Base-by-base conservation (phyloP, 1,140 invertebrate genomes). In the Nasonia vitripennis region DNA sequence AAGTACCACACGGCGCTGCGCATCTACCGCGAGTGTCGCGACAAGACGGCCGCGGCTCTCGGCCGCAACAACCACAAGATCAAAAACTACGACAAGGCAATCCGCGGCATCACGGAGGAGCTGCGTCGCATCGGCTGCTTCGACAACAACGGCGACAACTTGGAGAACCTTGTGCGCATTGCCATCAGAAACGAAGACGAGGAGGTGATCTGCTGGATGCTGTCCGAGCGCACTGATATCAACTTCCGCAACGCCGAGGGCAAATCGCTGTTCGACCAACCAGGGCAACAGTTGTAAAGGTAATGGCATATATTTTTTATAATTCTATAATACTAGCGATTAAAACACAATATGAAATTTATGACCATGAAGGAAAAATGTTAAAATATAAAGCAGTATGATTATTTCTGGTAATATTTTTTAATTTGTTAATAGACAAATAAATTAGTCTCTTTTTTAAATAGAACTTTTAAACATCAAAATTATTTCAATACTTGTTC, bases 241-340 rank as follows among this genome's bases (percentile, higher is more conserved):
- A 83, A 88, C 80, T 31, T 67, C 11, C 81, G 45, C 67, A 82
- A 86, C 55, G 68, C 55, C 51, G 31, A 85, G 9, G 88, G 88
- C 82, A 51, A 27, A 17, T 79, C 86, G 12, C 81, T 79, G 51
- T n/a, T n/a, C n/a, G n/a, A n/a, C n/a, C n/a, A n/a, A n/a, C n/a
- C n/a, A n/a, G n/a, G n/a, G n/a, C n/a, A n/a, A n/a, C 27, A 27
- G 27, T 27, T 27, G 27, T 0, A 27, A 27, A 27, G 27, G 27
- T 27, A 27, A 27, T 27, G 27, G 27, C 27, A 27, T 1, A 27
- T 27, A 27, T 27, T 27, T 27, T 27, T 27, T 0, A 27, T 0
- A 27, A 27, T 27, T 27, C 27, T 27, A 27, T 27, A 27, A 27
- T 27, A 27, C 27, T 27, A 27, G 27, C 27, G 27, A 27, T 27